Evolutionary conservation across 2,113 vertebrate genomes (phyloP).

Genomic region (Meriones unguiculatus): DNA sequence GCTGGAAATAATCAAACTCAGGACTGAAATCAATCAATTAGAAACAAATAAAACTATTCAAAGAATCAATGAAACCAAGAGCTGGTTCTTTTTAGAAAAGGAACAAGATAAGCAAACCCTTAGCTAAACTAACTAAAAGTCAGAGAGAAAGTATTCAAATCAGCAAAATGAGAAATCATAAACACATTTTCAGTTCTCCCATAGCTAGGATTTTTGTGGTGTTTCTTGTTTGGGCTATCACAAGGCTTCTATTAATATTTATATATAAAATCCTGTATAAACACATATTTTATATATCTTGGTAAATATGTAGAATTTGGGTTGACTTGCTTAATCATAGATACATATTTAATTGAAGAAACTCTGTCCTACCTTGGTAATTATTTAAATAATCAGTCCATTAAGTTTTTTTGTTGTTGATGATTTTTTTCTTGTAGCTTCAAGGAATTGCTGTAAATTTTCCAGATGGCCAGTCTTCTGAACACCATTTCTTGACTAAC

Average conservation of each 20-base stretch:
- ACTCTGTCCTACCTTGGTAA: neutral
- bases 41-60: too few species aligned
- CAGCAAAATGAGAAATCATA: too few species aligned
- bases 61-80: too few species aligned
- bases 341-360: conserved; percentile 2
- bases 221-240: neutral
- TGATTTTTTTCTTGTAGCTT: neutral
- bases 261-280: neutral
- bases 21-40: too few species aligned
- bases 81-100: too few species aligned
- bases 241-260: neutral
- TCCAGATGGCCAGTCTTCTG: conserved; percentile 6
- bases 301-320: neutral
- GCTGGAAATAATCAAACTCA: too few species aligned
- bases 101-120: too few species aligned
- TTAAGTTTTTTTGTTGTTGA: neutral
- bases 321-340: neutral
- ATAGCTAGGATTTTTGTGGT: neutral
- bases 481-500: neutral
- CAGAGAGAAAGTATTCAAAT: too few species aligned
- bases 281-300: neutral
- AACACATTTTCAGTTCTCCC: neutral
- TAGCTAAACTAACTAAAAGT: too few species aligned
- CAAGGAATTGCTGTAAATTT: neutral
- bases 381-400: neutral